These are phyloP conservation scores for Pseudeuparius sepicola DNA, from an alignment of 2,888 invertebrate species.

Conservation along the genomic window DNA sequence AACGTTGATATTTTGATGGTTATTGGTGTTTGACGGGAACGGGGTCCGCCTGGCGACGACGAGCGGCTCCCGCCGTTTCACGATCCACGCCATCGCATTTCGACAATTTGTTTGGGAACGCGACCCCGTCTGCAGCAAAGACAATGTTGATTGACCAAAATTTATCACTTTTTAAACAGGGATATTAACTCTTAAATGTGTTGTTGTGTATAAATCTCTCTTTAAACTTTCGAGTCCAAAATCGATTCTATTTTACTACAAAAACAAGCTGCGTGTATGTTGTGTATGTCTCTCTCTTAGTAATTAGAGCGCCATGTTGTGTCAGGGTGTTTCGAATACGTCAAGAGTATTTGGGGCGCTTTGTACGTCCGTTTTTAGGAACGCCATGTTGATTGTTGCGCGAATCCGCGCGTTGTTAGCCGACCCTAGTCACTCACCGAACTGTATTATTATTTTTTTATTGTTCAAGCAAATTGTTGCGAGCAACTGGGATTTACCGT, in stretches of 20 bases:
- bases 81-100: constrained; percentile 17
- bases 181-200: no score
- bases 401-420: constrained; percentile 39
- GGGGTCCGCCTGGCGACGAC: constrained; percentile 18
- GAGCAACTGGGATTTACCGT: no score
- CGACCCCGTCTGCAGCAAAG: constrained; percentile 23
- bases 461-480: no score
- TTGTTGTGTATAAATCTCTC: no score
- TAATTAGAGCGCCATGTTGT: constrained; percentile 39
- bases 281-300: constrained; percentile 37
- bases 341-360: no score
- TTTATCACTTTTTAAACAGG: constrained; percentile 35
- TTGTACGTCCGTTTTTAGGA: no score
- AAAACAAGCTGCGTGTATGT: constrained; percentile 41
- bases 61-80: constrained; percentile 21
- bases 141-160: constrained; percentile 38
- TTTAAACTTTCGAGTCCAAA: no score
- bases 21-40: constrained; percentile 34
- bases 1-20: constrained; percentile 40
- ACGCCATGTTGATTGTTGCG: no score
- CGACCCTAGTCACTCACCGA: constrained; percentile 39
- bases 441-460: not conserved
- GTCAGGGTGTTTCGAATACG: no score
- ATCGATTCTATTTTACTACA: constrained; percentile 41
- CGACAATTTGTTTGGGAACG: constrained; percentile 15